Evolutionary conservation across 2,113 vertebrate species (phyloP).

Genomic region (Cervus canadensis): DNA sequence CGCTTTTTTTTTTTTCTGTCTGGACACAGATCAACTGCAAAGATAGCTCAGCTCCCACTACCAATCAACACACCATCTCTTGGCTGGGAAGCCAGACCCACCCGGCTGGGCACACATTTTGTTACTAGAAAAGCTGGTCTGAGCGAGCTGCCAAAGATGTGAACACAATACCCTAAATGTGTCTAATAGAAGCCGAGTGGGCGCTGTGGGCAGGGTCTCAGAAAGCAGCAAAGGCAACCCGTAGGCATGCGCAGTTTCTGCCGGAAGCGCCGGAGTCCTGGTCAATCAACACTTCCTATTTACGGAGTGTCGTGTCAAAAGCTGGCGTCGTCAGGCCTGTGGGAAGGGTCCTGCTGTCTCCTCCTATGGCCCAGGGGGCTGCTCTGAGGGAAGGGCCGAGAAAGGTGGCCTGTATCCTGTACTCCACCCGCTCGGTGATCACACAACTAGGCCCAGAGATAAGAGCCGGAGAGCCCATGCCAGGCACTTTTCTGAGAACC

Average conservation of each 20-base stretch:
- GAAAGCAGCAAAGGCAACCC: background rate
- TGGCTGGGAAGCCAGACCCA: background rate
- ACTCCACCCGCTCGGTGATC: background rate
- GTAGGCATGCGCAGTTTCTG: background rate
- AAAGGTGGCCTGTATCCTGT: background rate
- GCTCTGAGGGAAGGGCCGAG: background rate
- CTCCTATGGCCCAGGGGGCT: background rate
- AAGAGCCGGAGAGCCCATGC: fast-evolving
- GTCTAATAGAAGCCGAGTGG: background rate
- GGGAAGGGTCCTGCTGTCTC: background rate
- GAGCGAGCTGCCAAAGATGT: background rate
- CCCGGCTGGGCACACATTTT: background rate
- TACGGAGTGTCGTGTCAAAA: background rate
- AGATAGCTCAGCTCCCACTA: background rate
- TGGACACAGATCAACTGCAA: background rate
- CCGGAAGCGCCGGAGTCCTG: background rate
- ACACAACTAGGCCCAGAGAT: background rate
- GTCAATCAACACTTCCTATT: background rate
- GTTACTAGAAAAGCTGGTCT: background rate
- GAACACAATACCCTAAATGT: background rate
- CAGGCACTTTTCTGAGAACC: background rate
- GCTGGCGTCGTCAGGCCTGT: background rate
- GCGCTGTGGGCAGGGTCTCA: background rate
- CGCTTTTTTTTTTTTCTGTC: background rate
- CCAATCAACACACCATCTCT: background rate